These are phyloP conservation scores for Lepetodrilus schrolli DNA, from an alignment of 2,888 invertebrate genomes.

Conservation along the genomic window DNA sequence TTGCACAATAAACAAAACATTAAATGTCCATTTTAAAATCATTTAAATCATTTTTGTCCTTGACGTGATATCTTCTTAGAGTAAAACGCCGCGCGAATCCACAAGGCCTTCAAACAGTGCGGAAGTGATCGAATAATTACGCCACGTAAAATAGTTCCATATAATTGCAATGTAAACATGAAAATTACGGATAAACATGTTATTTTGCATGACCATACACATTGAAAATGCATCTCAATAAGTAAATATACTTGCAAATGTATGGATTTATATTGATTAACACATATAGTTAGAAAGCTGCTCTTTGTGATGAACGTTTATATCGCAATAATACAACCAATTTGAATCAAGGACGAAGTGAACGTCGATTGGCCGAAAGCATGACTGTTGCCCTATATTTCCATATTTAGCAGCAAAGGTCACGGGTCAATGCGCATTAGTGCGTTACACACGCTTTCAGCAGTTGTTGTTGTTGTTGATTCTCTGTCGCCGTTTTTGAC, in stretches of 20 bases:
- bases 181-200: no score
- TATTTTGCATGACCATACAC: no score
- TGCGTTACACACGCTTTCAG: constrained; percentile 26
- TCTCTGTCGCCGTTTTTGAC: no score
- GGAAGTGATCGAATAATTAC: not conserved
- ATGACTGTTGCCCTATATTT: constrained; percentile 4
- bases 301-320: constrained; percentile 11
- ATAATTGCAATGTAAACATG: no score
- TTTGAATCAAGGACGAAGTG: not conserved
- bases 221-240: no score
- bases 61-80: not conserved
- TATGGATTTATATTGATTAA: no score
- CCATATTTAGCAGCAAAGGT: constrained; percentile 26
- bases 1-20: no score
- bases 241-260: no score
- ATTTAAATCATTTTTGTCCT: no score
- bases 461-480: constrained; percentile 18
- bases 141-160: not conserved
- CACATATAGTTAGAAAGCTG: no score
- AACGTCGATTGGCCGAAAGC: not conserved
- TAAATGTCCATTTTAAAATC: no score
- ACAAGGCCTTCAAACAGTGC: not conserved
- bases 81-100: constrained; percentile 17
- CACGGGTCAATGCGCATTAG: constrained; percentile 8
- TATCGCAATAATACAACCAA: not conserved